Conservation (phyloP, 2,113 vertebrate species). For the Shinisaurus crocodilurus region DNA sequence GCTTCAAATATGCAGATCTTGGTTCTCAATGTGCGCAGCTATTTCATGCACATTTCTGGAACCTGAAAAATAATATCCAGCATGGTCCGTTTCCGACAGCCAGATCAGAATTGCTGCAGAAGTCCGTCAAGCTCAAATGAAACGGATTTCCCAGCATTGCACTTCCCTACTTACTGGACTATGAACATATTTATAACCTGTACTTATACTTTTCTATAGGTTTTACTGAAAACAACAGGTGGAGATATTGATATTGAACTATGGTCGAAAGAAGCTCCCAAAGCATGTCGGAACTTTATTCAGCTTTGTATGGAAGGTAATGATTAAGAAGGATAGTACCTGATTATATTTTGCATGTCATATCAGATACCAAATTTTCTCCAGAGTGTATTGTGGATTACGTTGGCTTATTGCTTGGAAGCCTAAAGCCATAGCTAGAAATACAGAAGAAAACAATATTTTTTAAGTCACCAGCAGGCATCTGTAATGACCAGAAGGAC, state of each 20-base stretch:
- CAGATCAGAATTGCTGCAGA: too few relatives aligned
- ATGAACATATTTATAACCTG: background rate
- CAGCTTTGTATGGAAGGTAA: slow-evolving; percentile 98
- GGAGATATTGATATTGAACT: slow-evolving; percentile 97
- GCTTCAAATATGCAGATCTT: too few relatives aligned
- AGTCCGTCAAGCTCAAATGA: too few relatives aligned
- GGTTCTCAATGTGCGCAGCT: too few relatives aligned
- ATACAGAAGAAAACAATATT: background rate
- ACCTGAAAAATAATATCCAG: too few relatives aligned
- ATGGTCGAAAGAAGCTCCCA: slow-evolving; percentile 97
- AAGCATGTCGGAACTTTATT: slow-evolving; percentile 95
- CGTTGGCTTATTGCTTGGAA: background rate
- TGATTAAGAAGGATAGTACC: background rate
- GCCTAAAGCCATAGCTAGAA: background rate
- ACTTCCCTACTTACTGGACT: background rate
- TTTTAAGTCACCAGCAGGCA: background rate
- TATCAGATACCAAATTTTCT: background rate
- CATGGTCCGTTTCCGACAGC: too few relatives aligned
- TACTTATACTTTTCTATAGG: slow-evolving; percentile 71
- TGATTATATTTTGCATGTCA: background rate
- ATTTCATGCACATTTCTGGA: too few relatives aligned
- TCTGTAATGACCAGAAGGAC: background rate
- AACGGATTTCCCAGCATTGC: too few relatives aligned
- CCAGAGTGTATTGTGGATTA: background rate
- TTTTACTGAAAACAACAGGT: slow-evolving; percentile 94